These are phyloP conservation scores for Mustela nigripes DNA, from an alignment of 2,113 vertebrate genomes.

Conservation along the genomic window DNA sequence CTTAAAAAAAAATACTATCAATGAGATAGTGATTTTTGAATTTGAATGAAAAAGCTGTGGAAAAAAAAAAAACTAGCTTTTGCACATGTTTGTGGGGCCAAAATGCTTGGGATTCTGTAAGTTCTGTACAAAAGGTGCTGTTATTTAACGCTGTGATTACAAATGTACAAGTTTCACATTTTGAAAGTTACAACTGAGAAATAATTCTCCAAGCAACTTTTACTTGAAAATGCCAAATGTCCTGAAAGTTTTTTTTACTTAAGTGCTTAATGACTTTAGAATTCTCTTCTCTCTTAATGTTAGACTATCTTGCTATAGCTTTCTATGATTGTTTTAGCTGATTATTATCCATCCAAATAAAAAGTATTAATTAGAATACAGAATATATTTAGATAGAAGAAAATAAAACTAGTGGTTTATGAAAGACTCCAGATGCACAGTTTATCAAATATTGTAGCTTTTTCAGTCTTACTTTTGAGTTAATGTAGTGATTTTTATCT, in stretches of 20 bases:
- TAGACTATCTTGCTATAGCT: not conserved
- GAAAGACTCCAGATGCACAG: not conserved
- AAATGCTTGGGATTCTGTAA: constrained; percentile 2
- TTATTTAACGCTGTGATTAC: not conserved
- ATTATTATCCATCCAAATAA: not conserved
- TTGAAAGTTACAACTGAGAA: not conserved
- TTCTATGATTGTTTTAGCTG: not conserved
- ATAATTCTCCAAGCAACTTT: not conserved
- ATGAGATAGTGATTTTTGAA: not conserved
- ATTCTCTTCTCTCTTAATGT: constrained; percentile 6
- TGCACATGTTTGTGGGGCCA: not conserved
- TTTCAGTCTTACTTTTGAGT: constrained; percentile 57
- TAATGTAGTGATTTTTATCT: not conserved
- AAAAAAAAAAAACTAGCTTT: not conserved
- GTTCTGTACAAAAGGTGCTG: not conserved
- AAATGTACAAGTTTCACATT: not conserved
- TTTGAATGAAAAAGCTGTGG: not conserved
- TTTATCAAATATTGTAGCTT: not conserved
- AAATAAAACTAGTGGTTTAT: constrained; percentile 20
- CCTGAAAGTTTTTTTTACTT: constrained; percentile 33
- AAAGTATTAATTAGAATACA: not conserved
- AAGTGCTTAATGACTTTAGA: constrained; percentile 34
- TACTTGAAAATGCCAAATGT: not conserved
- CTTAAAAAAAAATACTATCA: not conserved
- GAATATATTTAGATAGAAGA: not conserved